Conservation (phyloP, 2,888 invertebrate genomes). For the Lycophotia porphyrea region DNA sequence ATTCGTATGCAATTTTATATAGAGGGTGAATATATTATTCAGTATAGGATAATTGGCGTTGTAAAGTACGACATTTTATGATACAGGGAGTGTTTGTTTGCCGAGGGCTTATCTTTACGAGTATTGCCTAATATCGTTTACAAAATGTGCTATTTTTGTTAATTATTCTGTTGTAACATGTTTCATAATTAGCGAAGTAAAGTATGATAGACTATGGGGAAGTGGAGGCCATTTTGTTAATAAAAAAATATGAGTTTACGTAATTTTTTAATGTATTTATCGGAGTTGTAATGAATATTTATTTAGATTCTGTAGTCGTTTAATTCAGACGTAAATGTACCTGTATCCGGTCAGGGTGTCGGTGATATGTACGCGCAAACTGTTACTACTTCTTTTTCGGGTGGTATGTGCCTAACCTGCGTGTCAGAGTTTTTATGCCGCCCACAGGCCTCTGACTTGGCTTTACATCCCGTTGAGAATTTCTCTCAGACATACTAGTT, state of each 20-base stretch:
- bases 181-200: conserved; percentile 62
- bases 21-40: conserved; percentile 77
- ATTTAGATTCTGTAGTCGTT: background rate
- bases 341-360: too few species aligned
- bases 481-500: too few species aligned
- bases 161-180: conserved; percentile 56
- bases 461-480: too few species aligned
- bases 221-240: conserved; percentile 46
- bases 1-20: conserved; percentile 59
- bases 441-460: too few species aligned
- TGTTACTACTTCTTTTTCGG: too few species aligned
- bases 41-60: conserved; percentile 72
- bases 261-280: conserved; percentile 16
- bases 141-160: conserved; percentile 63
- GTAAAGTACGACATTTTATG: conserved; percentile 76
- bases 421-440: too few species aligned
- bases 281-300: background rate
- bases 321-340: background rate
- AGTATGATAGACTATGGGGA: conserved; percentile 45
- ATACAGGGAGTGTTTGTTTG: conserved; percentile 68
- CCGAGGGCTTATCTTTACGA: conserved; percentile 71
- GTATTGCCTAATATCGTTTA: conserved; percentile 67
- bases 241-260: conserved; percentile 35
- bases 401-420: too few species aligned
- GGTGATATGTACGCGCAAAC: too few species aligned